Percentiles rank a stretch among this genome's conserved stretches.
phyloP scores from a whole-genome alignment of 2,113 vertebrate genomes.

The Brevimyrus niger region DNA sequence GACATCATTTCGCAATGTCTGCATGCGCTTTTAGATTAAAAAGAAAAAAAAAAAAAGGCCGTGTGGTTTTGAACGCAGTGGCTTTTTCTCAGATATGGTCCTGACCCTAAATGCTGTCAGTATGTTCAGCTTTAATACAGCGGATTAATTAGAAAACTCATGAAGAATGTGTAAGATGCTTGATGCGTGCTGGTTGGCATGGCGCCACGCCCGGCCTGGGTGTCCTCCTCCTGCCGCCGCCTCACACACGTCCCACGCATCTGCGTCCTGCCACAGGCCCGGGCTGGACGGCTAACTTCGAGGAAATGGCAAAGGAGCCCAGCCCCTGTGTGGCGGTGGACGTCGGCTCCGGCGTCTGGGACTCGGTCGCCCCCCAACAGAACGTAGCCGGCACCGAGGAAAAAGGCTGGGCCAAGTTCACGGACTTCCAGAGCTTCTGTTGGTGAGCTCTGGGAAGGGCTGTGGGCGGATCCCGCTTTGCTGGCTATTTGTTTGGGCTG shows the following conservation, averaged over 20 bases:
- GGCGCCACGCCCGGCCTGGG: background rate
- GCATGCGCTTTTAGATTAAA: background rate
- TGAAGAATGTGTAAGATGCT: background rate
- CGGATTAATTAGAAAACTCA: background rate
- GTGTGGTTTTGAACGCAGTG: background rate
- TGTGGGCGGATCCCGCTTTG: background rate
- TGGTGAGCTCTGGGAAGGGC: slow-evolving; percentile 60
- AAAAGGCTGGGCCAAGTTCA: slow-evolving; percentile 83
- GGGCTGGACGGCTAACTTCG: slow-evolving; percentile 69
- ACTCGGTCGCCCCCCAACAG: slow-evolving; percentile 41
- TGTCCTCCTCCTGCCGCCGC: background rate
- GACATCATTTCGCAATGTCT: background rate
- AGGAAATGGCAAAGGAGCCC: slow-evolving; percentile 54
- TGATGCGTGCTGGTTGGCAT: background rate
- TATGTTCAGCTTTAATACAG: background rate
- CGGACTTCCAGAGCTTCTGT: slow-evolving; percentile 85
- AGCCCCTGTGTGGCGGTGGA: slow-evolving; percentile 53
- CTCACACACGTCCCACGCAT: background rate
- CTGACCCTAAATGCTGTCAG: background rate
- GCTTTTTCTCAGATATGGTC: background rate
- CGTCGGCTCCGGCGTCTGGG: slow-evolving; percentile 68
- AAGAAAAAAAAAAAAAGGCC: background rate
- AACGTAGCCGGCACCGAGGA: slow-evolving; percentile 47
- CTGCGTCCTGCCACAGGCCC: slow-evolving; percentile 45
- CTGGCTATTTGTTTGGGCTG: background rate